A percentile compares a stretch with the other conserved stretches of the same genome.
Conservation (phyloP, 1,140 invertebrate species). For the Popillia japonica region DNA sequence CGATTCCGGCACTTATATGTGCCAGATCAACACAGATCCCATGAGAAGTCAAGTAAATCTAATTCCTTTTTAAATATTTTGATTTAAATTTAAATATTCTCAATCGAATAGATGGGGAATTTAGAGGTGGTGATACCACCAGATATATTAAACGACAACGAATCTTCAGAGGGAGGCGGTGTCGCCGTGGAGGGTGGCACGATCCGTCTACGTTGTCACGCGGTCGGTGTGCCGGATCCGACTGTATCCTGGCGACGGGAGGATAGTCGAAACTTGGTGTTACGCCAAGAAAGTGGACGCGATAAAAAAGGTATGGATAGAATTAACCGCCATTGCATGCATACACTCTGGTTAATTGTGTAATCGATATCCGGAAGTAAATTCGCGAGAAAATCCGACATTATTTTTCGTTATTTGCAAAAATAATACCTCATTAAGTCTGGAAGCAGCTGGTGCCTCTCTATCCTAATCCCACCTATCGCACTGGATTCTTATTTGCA, state of each 20-base stretch:
- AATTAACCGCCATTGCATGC: no score
- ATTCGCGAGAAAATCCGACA: conserved; percentile 41
- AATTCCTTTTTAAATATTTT: conserved; percentile 57
- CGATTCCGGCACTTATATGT: conserved; percentile 90
- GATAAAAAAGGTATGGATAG: conserved; percentile 70
- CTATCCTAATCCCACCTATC: conserved; percentile 47
- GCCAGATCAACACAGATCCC: conserved; percentile 91
- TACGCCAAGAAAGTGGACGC: conserved; percentile 71
- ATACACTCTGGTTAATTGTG: not conserved
- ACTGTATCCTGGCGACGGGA: conserved; percentile 81
- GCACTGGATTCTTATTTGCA: conserved; percentile 47
- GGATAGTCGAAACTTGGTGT: conserved; percentile 75
- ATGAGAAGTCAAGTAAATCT: conserved; percentile 73
- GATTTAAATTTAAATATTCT: not conserved
- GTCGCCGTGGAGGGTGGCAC: conserved; percentile 79
- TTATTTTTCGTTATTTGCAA: conserved; percentile 50
- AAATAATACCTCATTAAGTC: conserved; percentile 54
- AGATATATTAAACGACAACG: conserved; percentile 77
- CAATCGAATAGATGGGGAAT: conserved; percentile 71
- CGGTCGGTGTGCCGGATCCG: conserved; percentile 81
- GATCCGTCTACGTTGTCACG: conserved; percentile 78
- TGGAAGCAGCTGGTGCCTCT: conserved; percentile 49
- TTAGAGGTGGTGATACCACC: conserved; percentile 85
- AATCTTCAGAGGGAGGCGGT: conserved; percentile 67
- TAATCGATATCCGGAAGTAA: conserved; percentile 23